Base-by-base conservation (phyloP, 2,888 invertebrate species). In the Ptychoptera albimana region DNA sequence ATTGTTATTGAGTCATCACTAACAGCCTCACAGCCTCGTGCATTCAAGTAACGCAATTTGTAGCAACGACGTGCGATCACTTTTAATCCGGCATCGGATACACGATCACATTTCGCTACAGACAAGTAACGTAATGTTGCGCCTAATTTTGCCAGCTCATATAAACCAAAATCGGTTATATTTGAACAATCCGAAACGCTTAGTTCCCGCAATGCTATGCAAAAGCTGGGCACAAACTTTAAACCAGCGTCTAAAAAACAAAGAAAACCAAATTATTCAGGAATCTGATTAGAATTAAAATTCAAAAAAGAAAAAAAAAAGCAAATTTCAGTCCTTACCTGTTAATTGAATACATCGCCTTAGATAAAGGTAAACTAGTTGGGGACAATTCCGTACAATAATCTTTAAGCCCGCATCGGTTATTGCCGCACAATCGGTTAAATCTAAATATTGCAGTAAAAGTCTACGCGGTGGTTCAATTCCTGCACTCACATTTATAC, bases 1-100 rank as follows among this genome's bases (percentile, higher is more conserved):
- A 86, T 82, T 42, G 86, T 83, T 51, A 92, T 80, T 8, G 89
- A 86, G 57, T 87, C 88, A 59, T 93, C 93, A n/a, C 89, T 89
- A 2, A 93, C 79, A 0, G 89, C 91, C 52, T 92, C 91, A 57
- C 92, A 93, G 8, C 92, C 92, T 39, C 93, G 73, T 1, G 88
- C 85, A 64, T 93, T 93, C 45, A 93, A 70, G 63, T 93, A 93
- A 16, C 87, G 71, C 42, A 93, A 66, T 60, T 88, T 89, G 61
- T 86, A 86, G 51, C 93, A 93, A 45, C 87, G 77, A 35, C 86
- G 71, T 0, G 89, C 89, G 8, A 93, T 75, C 34, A 88, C 85
- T 52, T 86, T 77, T 2, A 93, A 71, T 0, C 92, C 92, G 1
- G 88, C 87, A 59, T 93, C 93, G 34, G 84, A 87, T 2, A 93